phyloP scores from a whole-genome alignment of 1,140 invertebrate species.

The Pogonognathellus flavescens region DNA sequence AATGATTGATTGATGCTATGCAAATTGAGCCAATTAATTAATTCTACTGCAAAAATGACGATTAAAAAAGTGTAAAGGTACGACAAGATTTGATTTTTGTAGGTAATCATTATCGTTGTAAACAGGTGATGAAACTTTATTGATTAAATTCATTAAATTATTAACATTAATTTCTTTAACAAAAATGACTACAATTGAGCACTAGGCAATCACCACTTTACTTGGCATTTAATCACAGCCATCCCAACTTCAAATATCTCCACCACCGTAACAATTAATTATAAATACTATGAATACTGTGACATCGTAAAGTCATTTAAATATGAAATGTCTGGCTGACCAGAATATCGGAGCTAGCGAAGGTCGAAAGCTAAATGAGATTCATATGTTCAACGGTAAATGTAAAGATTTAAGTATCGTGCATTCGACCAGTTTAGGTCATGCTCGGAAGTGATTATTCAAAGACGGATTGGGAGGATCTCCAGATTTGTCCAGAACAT shows the following conservation, averaged over 20 bases:
- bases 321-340: neutral
- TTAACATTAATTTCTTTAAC: conserved; percentile 37
- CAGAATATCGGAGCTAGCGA: neutral
- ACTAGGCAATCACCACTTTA: conserved; percentile 45
- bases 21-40: too few relatives aligned
- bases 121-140: neutral
- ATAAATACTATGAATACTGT: conserved; percentile 40
- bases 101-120: neutral
- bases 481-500: conserved; percentile 17
- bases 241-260: conserved; percentile 5
- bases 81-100: too few relatives aligned
- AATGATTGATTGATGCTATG: too few relatives aligned
- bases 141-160: conserved; percentile 12
- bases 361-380: conserved; percentile 19
- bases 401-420: neutral
- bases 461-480: neutral
- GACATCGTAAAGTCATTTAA: conserved; percentile 33
- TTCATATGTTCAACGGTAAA: conserved; percentile 27
- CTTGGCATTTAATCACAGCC: conserved; percentile 48
- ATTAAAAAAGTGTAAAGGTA: too few relatives aligned
- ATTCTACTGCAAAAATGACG: too few relatives aligned
- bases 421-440: neutral
- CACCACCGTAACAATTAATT: conserved; percentile 34
- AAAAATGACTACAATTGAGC: conserved; percentile 45
- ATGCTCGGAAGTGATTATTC: conserved; percentile 36